Percentiles rank a stretch among this genome's conserved stretches.
Evolutionary conservation across 2,113 vertebrate species (phyloP).

Genomic region (Peromyscus leucopus): DNA sequence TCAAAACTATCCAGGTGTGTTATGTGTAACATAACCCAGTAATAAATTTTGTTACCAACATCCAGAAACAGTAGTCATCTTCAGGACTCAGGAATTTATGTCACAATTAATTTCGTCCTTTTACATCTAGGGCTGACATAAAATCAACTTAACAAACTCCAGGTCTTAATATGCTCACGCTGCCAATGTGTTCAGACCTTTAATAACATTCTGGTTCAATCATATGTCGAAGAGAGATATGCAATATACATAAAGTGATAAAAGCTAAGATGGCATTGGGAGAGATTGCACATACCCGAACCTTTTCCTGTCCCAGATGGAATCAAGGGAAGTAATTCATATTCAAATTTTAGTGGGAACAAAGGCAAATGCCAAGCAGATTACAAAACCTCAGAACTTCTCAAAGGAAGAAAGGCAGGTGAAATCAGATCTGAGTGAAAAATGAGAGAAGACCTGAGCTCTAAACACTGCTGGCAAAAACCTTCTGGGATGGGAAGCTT

Average conservation of each 20-base stretch:
- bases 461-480: not conserved
- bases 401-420: constrained; percentile 38
- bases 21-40: constrained; percentile 10
- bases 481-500: not conserved
- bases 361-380: constrained; percentile 11
- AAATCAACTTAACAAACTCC: constrained; percentile 55
- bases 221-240: constrained; percentile 6
- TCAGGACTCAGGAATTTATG: not conserved
- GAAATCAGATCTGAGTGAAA: not conserved
- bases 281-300: not conserved
- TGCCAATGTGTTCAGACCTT: constrained; percentile 29
- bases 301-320: constrained; percentile 17
- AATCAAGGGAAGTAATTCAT: constrained; percentile 54
- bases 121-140: constrained; percentile 45
- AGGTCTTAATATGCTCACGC: constrained; percentile 53
- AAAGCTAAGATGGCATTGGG: not conserved
- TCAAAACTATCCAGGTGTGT: constrained; percentile 12
- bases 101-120: constrained; percentile 37
- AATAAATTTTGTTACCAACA: constrained; percentile 44
- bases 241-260: constrained; percentile 14
- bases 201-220: constrained; percentile 47
- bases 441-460: not conserved
- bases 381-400: constrained; percentile 33
- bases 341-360: constrained; percentile 60
- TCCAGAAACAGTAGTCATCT: constrained; percentile 24